These are phyloP conservation scores for Metridium senile DNA, from an alignment of 92 coral and sea anemone species.

Conservation along the genomic window DNA sequence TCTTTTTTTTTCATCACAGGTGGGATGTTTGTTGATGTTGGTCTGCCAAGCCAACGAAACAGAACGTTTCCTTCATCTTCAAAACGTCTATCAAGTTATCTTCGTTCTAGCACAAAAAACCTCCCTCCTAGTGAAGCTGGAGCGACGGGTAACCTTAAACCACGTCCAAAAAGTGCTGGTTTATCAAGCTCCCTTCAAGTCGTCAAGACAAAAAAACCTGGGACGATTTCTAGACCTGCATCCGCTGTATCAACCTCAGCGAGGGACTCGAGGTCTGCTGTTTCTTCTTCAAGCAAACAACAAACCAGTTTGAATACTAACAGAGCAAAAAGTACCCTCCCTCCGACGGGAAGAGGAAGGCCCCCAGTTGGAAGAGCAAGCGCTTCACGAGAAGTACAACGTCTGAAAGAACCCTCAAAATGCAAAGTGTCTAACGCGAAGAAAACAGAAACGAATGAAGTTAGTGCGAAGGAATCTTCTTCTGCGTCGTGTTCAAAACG, in stretches of 20 bases:
- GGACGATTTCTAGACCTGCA: background rate
- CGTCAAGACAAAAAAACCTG: background rate
- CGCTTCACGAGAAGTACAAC: background rate
- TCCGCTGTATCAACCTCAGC: background rate
- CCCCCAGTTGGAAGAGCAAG: background rate
- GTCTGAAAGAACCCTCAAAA: too few species aligned
- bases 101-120: conserved; percentile 1
- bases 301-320: background rate
- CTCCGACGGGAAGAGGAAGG: background rate
- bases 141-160: background rate
- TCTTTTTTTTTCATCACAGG: background rate
- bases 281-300: background rate
- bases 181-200: background rate
- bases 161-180: background rate
- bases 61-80: background rate
- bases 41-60: conserved; percentile 21
- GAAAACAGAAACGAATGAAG: background rate
- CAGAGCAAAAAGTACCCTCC: background rate
- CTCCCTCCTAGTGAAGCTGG: background rate
- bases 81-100: background rate
- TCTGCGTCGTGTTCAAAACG: background rate
- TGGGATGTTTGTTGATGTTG: conserved; percentile 32
- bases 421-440: too few species aligned
- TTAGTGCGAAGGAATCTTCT: background rate
- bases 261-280: background rate